Base-by-base conservation (phyloP, 2,888 invertebrate species). In the Drosophila anomalata region DNA sequence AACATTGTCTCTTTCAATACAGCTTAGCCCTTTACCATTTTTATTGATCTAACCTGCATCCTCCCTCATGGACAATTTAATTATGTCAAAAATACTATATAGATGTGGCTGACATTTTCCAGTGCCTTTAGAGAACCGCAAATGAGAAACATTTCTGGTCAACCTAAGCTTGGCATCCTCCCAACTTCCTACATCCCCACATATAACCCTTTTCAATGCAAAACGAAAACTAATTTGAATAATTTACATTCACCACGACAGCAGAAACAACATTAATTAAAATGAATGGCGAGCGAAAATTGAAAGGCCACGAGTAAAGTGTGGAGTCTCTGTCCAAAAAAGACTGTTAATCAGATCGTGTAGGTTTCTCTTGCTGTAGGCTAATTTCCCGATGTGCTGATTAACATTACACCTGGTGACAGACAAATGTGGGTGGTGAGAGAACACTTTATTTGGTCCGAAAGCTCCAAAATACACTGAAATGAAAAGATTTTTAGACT, bases 181-280 rank as follows among this genome's bases (percentile, higher is more conserved):
- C 20, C 57, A 48, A 11, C 26, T n/a, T 6, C 39, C 36, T 29
- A 12, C 39, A 14, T 17, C 20, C 48, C 42, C 48, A 51, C 67
- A 73, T 9, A 79, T 77, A 77, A 75, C 77, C 86, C 75, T 75
- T 79, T 65, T 79, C 65, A 75, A 71, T 75, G 66, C 65, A 73
- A 66, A 70, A 58, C 46, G 14, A 65, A 54, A 86, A 71, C 76
- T 73, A 77, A 81, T 86, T 81, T 79, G 53, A 77, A 79, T 83
- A 79, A 77, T 70, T 72, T 72, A 74, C 79, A 71, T 75, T 51
- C 12, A 39, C 20, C 26, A n/a, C 55, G 50, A 22, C 14, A 52
- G 50, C 47, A 70, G 39, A 57, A 53, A 41, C 56, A 74, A 66
- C 58, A 83, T 74, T 62, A 53, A 73, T 65, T 74, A 48, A 54